Conservation (phyloP, 2,888 invertebrate species). For the Harpalus rubripes region DNA sequence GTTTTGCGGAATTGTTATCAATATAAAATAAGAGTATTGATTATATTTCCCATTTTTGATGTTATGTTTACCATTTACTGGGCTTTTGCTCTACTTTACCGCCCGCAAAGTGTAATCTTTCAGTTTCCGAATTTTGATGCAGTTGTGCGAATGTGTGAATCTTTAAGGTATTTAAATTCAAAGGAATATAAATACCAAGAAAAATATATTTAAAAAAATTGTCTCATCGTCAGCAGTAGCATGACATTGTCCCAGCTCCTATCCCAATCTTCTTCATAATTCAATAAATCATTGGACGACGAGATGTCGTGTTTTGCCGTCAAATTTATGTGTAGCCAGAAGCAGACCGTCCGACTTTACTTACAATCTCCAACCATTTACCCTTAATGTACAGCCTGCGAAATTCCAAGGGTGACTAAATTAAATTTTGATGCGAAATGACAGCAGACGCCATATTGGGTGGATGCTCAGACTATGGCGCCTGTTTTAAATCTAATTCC, state of each 20-base stretch:
- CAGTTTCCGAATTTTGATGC: no score
- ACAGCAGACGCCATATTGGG: constrained; percentile 1
- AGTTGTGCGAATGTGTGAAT: no score
- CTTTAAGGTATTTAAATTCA: no score
- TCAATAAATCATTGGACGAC: constrained; percentile 44
- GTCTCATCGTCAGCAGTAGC: constrained; percentile 10
- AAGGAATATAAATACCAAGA: no score
- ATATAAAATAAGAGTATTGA: no score
- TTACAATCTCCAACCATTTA: constrained; percentile 61
- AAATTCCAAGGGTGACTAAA: constrained; percentile 58
- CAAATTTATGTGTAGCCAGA: constrained; percentile 61
- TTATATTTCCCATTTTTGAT: no score
- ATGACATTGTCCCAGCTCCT: not conserved
- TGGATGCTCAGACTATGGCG: not conserved
- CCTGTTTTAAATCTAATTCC: constrained; percentile 50
- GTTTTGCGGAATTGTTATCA: no score
- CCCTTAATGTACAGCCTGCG: constrained; percentile 55
- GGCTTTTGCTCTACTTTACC: no score
- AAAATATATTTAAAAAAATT: not conserved
- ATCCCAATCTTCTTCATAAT: constrained; percentile 18
- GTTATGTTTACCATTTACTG: no score
- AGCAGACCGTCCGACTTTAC: constrained; percentile 30
- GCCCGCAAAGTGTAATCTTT: no score
- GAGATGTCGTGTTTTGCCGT: constrained; percentile 7
- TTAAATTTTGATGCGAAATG: constrained; percentile 53